Percentiles rank a stretch among this genome's conserved stretches.
Evolutionary conservation across 2,888 invertebrate genomes (phyloP).

Genomic region (Microctonus brassicae): DNA sequence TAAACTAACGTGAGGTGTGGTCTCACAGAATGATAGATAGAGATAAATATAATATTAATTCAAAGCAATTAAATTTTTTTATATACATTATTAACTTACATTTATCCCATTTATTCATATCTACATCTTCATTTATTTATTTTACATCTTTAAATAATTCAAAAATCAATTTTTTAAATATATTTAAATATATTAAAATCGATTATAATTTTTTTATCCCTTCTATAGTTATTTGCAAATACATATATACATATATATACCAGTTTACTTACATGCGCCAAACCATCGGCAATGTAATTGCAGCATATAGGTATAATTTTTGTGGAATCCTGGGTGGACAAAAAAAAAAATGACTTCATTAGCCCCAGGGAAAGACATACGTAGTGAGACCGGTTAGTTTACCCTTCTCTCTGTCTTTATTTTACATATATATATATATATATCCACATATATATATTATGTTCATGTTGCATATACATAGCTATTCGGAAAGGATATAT

Average conservation of each 20-base stretch:
- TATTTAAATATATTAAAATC: too few species aligned
- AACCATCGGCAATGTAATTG: slow-evolving; percentile 21
- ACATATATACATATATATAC: neutral
- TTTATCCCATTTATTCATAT: too few species aligned
- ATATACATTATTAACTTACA: too few species aligned
- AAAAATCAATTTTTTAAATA: neutral
- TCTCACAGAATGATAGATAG: neutral
- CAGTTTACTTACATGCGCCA: neutral
- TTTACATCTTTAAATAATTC: too few species aligned
- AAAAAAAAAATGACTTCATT: slow-evolving; percentile 36
- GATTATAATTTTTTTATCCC: too few species aligned
- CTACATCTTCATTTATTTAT: too few species aligned
- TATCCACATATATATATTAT: too few species aligned
- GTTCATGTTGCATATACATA: too few species aligned
- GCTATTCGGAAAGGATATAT: too few species aligned
- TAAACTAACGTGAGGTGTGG: neutral
- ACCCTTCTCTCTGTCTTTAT: neutral
- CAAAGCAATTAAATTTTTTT: too few species aligned
- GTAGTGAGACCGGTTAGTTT: slow-evolving; percentile 31
- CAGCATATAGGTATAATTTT: slow-evolving; percentile 25
- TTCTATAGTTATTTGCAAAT: slow-evolving; percentile 7
- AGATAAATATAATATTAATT: too few species aligned
- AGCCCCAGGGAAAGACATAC: slow-evolving; percentile 24
- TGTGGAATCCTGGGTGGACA: slow-evolving; percentile 25
- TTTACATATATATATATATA: neutral